Conservation (phyloP, 2,113 vertebrate genomes). For the Salvelinus alpinus region DNA sequence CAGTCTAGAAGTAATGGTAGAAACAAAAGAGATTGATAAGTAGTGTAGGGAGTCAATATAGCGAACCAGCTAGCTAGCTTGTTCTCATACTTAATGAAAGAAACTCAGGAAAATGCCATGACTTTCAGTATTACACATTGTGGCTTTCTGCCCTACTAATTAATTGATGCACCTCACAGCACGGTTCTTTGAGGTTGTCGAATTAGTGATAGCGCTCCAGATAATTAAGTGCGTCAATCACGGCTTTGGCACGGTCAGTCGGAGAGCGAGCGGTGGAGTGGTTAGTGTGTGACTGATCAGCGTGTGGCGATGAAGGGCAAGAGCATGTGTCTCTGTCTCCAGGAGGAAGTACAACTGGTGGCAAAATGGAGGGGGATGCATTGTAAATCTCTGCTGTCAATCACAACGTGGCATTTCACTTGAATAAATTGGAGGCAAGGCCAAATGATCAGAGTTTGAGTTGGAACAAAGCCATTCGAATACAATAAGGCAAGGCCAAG, state of each 20-base stretch:
- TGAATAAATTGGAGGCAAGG: constrained; percentile 29
- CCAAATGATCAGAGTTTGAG: constrained; percentile 9
- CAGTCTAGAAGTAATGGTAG: too few species aligned
- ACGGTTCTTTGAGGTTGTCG: constrained; percentile 42
- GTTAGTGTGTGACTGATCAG: constrained; percentile 41
- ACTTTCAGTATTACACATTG: neutral
- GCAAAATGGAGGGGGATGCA: neutral
- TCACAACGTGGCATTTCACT: constrained; percentile 24
- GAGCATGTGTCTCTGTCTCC: constrained; percentile 4
- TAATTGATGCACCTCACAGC: constrained; percentile 51
- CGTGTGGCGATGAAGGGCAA: constrained; percentile 30
- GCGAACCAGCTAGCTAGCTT: too few species aligned
- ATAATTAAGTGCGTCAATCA: constrained; percentile 60
- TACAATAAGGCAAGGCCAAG: constrained; percentile 23
- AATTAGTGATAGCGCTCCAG: constrained; percentile 53
- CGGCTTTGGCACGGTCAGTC: constrained; percentile 14
- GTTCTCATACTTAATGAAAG: too few species aligned
- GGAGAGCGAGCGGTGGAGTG: constrained; percentile 23
- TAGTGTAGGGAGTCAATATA: too few species aligned
- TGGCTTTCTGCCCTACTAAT: constrained; percentile 37
- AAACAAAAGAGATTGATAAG: too few species aligned
- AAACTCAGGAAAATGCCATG: too few species aligned
- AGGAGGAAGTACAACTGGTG: neutral
- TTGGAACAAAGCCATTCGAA: constrained; percentile 1
- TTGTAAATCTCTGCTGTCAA: constrained; percentile 37